phyloP scores from a whole-genome alignment of 2,797 vertebrate genomes.

The Fringilla coelebs region DNA sequence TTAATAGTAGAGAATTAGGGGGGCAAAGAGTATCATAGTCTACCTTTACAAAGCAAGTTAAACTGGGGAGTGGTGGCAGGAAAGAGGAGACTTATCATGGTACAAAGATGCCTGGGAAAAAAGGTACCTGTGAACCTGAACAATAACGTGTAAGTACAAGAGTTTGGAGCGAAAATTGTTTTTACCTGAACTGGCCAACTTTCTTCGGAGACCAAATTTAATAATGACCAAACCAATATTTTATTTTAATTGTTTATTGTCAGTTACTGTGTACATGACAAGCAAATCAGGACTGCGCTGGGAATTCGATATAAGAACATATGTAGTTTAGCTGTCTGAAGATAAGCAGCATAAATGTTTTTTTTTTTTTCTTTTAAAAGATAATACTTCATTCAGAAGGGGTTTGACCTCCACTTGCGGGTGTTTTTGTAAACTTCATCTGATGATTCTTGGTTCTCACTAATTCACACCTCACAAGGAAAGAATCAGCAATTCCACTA shows the following conservation, averaged over 20 bases:
- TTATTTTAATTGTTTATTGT: slow-evolving; percentile 11
- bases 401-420: fast-evolving
- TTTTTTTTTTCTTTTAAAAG: not conserved
- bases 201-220: not conserved
- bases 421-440: not conserved
- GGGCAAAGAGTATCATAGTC: not conserved
- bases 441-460: not conserved
- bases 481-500: not conserved
- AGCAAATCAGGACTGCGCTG: not conserved
- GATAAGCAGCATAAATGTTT: not conserved
- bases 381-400: not conserved
- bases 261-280: not conserved
- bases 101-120: not conserved
- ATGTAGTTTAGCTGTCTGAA: not conserved
- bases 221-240: not conserved
- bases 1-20: slow-evolving; percentile 39
- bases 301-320: not conserved
- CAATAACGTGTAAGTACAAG: not conserved
- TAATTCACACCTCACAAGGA: not conserved
- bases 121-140: not conserved
- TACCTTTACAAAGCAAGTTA: slow-evolving; percentile 42
- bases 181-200: slow-evolving; percentile 16
- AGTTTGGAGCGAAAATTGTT: not conserved
- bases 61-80: slow-evolving; percentile 13
- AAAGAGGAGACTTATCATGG: not conserved